Percentiles rank a stretch among this genome's conserved stretches.
phyloP scores from a whole-genome alignment of 2,113 vertebrate genomes.

The Pollachius pollachius region DNA sequence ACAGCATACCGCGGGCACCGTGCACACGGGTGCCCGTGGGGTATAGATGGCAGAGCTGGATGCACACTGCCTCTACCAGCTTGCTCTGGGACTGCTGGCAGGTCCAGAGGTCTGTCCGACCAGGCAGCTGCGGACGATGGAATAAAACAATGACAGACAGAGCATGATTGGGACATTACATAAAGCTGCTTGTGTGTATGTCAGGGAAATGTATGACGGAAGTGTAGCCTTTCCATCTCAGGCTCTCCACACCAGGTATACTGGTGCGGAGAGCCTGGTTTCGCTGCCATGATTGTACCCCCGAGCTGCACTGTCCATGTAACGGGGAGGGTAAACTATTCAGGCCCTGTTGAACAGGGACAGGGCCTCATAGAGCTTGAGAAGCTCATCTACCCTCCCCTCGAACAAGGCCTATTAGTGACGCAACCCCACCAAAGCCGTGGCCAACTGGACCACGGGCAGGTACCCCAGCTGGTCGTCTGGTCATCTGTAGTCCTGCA shows the following conservation, averaged over 20 bases:
- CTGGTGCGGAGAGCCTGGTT: neutral
- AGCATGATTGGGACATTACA: no score
- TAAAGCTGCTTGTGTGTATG: no score
- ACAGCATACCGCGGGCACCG: neutral
- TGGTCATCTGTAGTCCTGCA: no score
- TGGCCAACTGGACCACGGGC: no score
- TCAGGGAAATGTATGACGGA: no score
- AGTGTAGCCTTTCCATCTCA: no score
- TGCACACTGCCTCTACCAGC: neutral
- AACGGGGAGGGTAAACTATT: neutral
- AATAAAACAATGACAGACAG: neutral
- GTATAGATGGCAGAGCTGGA: neutral
- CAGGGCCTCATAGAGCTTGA: neutral
- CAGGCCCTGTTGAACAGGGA: neutral
- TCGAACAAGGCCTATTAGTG: no score
- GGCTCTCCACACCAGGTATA: no score
- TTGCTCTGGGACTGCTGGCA: conserved; percentile 3
- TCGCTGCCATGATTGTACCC: neutral
- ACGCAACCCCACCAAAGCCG: no score
- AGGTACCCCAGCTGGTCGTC: no score
- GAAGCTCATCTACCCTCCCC: no score
- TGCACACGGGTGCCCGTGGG: neutral
- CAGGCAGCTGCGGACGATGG: conserved; percentile 6
- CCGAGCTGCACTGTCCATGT: neutral
- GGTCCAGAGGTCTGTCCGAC: conserved; percentile 7